A percentile compares a stretch with the other conserved stretches of the same genome.
Evolutionary conservation across 2,113 vertebrate species (phyloP).

Genomic region (Accipiter cooperii): DNA sequence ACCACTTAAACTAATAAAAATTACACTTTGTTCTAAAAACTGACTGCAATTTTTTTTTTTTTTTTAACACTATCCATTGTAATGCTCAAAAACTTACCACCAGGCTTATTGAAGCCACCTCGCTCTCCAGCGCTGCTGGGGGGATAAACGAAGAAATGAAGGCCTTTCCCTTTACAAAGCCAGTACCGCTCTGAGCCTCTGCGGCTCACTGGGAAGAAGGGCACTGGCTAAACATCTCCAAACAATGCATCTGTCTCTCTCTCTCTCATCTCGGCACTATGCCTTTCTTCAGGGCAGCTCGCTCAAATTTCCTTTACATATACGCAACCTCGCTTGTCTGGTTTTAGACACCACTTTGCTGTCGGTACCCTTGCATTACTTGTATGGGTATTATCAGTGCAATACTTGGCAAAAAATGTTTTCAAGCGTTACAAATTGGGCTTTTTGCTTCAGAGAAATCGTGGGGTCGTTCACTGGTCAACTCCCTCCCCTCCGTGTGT

Average conservation of each 20-base stretch:
- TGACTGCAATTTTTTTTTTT: constrained; percentile 72
- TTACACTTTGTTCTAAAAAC: constrained; percentile 70
- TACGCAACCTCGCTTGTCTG: constrained; percentile 71
- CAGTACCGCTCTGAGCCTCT: constrained; percentile 94
- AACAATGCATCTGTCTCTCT: constrained; percentile 76
- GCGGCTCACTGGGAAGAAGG: constrained; percentile 92
- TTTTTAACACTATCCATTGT: constrained; percentile 92
- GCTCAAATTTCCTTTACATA: constrained; percentile 74
- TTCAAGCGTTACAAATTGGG: neutral
- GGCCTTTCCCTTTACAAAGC: constrained; percentile 98
- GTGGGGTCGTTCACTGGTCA: neutral
- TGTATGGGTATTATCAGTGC: constrained; percentile 73
- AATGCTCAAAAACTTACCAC: constrained; percentile 99
- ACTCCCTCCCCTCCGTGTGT: constrained; percentile 58
- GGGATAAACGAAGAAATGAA: constrained; percentile 99
- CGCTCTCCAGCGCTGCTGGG: constrained; percentile 99
- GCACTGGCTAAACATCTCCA: constrained; percentile 88
- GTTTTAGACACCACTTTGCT: constrained; percentile 67
- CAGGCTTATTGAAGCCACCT: constrained; percentile 99
- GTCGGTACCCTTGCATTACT: constrained; percentile 52
- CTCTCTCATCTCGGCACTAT: constrained; percentile 81
- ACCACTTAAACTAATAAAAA: constrained; percentile 73
- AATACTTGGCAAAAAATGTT: constrained; percentile 67
- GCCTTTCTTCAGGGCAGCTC: constrained; percentile 82
- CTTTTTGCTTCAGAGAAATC: neutral